These are phyloP conservation scores for Pseudorhombus dupliciocellatus DNA, from an alignment of 2,113 vertebrate genomes.

Conservation along the genomic window DNA sequence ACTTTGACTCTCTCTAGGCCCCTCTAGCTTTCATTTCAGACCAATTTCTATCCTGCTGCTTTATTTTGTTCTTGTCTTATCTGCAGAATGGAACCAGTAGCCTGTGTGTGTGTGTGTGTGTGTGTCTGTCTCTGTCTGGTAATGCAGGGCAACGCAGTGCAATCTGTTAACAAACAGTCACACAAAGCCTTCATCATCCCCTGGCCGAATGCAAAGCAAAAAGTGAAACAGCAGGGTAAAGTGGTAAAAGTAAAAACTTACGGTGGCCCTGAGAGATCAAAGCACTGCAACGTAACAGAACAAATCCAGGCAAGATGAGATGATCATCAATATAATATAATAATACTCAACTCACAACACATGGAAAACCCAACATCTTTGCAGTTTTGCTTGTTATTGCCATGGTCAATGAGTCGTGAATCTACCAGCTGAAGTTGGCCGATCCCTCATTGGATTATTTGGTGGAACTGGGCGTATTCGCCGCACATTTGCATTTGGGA, in stretches of 20 bases:
- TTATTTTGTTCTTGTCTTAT: constrained; percentile 29
- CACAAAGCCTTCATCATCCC: constrained; percentile 13
- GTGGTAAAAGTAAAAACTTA: background rate
- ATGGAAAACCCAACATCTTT: background rate
- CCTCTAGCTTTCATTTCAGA: constrained; percentile 76
- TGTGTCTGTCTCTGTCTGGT: constrained; percentile 47
- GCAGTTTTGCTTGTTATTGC: too few species aligned
- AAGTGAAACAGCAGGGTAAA: background rate
- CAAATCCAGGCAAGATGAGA: background rate
- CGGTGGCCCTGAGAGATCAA: background rate
- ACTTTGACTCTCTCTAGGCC: constrained; percentile 70
- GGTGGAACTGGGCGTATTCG: too few species aligned
- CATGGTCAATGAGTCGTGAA: too few species aligned
- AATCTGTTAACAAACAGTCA: constrained; percentile 51
- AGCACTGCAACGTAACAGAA: background rate
- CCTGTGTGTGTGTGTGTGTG: constrained; percentile 42
- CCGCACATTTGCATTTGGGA: too few species aligned
- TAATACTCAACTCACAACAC: background rate
- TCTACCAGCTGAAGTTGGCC: too few species aligned
- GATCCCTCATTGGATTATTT: too few species aligned
- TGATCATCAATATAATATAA: background rate
- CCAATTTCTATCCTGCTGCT: constrained; percentile 50
- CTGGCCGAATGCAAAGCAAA: constrained; percentile 28
- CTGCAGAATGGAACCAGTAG: constrained; percentile 43
- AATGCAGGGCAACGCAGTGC: constrained; percentile 44